phyloP scores from a whole-genome alignment of 1,140 invertebrate genomes.

The Lycorma delicatula region DNA sequence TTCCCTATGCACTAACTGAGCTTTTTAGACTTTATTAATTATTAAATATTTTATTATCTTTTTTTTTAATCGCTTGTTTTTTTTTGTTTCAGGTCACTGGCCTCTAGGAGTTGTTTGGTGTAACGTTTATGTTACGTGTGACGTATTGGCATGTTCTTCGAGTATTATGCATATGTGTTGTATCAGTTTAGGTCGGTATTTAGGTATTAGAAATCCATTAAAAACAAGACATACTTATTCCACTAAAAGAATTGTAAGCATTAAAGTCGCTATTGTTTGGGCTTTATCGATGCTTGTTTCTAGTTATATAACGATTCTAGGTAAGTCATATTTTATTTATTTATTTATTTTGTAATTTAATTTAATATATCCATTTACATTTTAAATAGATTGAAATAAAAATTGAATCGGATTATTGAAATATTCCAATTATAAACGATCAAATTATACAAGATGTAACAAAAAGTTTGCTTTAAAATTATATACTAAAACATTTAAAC shows the following conservation, averaged over 20 bases:
- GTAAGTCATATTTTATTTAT: conserved; percentile 41
- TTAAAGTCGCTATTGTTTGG: conserved; percentile 81
- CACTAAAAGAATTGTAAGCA: conserved; percentile 64
- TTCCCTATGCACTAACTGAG: too few species aligned
- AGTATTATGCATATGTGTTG: conserved; percentile 97
- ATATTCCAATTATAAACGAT: too few species aligned
- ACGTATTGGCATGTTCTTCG: conserved; percentile 88
- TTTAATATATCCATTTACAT: neutral
- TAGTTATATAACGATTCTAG: conserved; percentile 78
- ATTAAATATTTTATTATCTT: too few species aligned
- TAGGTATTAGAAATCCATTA: conserved; percentile 84
- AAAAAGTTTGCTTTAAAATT: too few species aligned
- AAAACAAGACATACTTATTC: conserved; percentile 61
- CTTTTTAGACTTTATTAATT: too few species aligned
- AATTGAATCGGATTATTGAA: too few species aligned
- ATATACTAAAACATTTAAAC: too few species aligned
- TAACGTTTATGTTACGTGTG: conserved; percentile 87
- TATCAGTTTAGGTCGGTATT: conserved; percentile 85
- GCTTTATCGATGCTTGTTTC: conserved; percentile 76
- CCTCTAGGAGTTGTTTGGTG: conserved; percentile 80
- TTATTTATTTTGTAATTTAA: neutral
- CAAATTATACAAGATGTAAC: too few species aligned
- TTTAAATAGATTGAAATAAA: too few species aligned
- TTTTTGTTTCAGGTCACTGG: conserved; percentile 70
- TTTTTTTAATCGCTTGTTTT: conserved; percentile 13